Evolutionary conservation across 2,888 invertebrate genomes (phyloP), one percentile per base, ranked within the genome.

Genomic region (Leucophora obtusa): DNA sequence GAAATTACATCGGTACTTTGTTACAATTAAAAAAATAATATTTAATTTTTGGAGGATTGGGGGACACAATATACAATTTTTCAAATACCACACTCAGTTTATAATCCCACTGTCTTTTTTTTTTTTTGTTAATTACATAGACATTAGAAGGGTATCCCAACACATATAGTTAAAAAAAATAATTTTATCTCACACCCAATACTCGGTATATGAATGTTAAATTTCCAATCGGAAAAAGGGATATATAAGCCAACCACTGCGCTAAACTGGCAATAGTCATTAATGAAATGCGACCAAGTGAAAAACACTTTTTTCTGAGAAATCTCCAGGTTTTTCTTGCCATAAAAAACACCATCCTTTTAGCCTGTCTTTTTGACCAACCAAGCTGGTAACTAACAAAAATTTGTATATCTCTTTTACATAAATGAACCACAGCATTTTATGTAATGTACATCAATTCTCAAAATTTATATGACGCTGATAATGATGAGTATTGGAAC

Each of bases 151-250:
- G 66, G 66, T 66, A 66, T 78, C 66, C 17, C 69, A 58, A 58
- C 69, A 62, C 2, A 47, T 7, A 47, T 47, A 56, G 28, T 35
- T 21, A 33, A 43, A 53, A 15, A 43, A 63, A 65, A 75, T 60
- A 54, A 35, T 54, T 51, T 9, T 56, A 69, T 66, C 71, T 78
- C 71, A 72, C 77, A 78, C 71, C 77, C 71, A 72, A 77, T 77
- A 77, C 24, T 21, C 21, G 24, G 2, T 50, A 53, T 35, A 66
- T 78, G 72, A 72, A 72, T 78, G 43, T n/a, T 74, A 28, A 28
- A 73, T 73, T 74, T 69, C 75, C 79, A 79, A 79, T 72, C 65
- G 77, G 77, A 78, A 80, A 70, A 73, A 59, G 69, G 60, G 75
- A 69, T 65, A 72, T 72, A 53, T 63, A 69, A 58, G 53, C 28